Conservation (phyloP, 2,888 invertebrate species). For the Laothoe populi region DNA sequence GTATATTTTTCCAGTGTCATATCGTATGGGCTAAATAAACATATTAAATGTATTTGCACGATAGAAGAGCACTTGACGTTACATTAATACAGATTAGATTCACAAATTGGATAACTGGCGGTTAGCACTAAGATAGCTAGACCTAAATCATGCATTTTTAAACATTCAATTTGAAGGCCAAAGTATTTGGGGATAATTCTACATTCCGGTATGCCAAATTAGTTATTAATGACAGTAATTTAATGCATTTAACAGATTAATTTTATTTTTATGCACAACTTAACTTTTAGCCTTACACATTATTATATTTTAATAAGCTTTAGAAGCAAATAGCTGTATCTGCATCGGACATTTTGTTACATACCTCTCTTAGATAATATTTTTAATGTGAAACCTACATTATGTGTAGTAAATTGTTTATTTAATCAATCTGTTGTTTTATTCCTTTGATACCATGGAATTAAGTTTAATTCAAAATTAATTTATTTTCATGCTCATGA, state of each 20-base stretch:
- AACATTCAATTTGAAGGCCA: slow-evolving; percentile 45
- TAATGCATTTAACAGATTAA: slow-evolving; percentile 60
- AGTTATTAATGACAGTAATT: slow-evolving; percentile 55
- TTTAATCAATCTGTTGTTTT: slow-evolving; percentile 76
- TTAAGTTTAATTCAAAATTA: too few species aligned
- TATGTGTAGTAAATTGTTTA: slow-evolving; percentile 85
- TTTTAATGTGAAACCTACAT: slow-evolving; percentile 84
- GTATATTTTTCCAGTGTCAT: slow-evolving; percentile 35
- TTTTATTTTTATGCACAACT: slow-evolving; percentile 41
- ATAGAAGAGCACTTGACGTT: slow-evolving; percentile 19
- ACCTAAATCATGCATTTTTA: slow-evolving; percentile 23
- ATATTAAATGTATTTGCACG: slow-evolving; percentile 23
- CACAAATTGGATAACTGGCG: slow-evolving; percentile 6
- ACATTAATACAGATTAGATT: slow-evolving; percentile 20
- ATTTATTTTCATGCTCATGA: too few species aligned
- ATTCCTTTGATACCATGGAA: too few species aligned
- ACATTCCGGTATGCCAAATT: slow-evolving; percentile 81
- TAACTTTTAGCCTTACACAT: slow-evolving; percentile 28
- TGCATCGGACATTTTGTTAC: slow-evolving; percentile 77
- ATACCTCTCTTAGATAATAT: slow-evolving; percentile 81
- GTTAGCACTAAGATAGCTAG: slow-evolving; percentile 16
- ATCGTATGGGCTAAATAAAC: slow-evolving; percentile 30
- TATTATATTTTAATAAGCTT: slow-evolving; percentile 37
- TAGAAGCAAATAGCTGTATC: slow-evolving; percentile 62
- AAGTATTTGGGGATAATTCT: slow-evolving; percentile 63